Conservation (phyloP, 2,797 vertebrate species). For the Myotis vivesi region DNA sequence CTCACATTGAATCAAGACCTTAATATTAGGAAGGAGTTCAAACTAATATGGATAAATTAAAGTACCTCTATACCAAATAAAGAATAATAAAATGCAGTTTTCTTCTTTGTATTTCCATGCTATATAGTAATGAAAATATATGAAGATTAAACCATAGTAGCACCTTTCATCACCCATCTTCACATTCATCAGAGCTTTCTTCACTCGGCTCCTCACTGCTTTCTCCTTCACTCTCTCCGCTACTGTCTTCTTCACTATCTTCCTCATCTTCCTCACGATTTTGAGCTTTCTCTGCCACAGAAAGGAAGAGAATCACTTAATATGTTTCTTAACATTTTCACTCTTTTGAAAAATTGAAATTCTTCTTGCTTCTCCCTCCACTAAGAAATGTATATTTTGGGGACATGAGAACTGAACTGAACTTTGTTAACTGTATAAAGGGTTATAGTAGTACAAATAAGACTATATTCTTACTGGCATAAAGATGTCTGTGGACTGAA, state of each 20-base stretch:
- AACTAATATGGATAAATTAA: not conserved
- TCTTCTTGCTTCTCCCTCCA: not conserved
- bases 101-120: slow-evolving; percentile 48
- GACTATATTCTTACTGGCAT: not conserved
- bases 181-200: slow-evolving; percentile 73
- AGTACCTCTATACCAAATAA: not conserved
- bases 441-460: not conserved
- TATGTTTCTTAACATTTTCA: not conserved
- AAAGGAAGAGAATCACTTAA: slow-evolving; percentile 45
- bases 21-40: not conserved
- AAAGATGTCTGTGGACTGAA: slow-evolving; percentile 21
- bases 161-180: slow-evolving; percentile 57
- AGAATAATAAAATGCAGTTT: not conserved
- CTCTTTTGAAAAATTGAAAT: not conserved
- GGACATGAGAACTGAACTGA: not conserved
- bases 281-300: slow-evolving; percentile 70
- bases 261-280: slow-evolving; percentile 66
- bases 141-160: not conserved
- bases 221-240: slow-evolving; percentile 40
- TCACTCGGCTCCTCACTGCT: slow-evolving; percentile 71
- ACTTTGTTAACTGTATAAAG: not conserved
- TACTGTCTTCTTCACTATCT: slow-evolving; percentile 56
- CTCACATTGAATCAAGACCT: not conserved
- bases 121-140: not conserved
- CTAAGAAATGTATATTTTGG: not conserved